Percentiles rank a stretch among this genome's conserved stretches.
Evolutionary conservation across 2,113 vertebrate species (phyloP).

Genomic region (Hyla sarda): DNA sequence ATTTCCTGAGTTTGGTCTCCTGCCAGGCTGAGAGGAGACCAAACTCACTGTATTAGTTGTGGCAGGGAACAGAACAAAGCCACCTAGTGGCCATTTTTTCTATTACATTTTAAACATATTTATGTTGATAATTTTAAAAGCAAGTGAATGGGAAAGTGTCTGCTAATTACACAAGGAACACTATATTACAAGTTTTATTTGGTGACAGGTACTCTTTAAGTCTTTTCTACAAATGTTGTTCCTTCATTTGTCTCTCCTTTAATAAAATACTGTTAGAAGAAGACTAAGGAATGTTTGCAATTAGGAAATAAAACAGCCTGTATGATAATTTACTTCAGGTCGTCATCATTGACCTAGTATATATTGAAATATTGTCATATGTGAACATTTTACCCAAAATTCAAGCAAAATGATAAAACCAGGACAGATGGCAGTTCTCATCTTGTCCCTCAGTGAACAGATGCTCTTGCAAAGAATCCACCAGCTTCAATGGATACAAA

Average conservation of each 20-base stretch:
- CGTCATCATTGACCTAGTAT: not conserved
- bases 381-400: constrained; percentile 41
- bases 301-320: not conserved
- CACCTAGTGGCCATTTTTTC: no score
- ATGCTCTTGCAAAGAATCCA: constrained; percentile 60
- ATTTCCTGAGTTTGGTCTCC: no score
- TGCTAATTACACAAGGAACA: no score
- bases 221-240: no score
- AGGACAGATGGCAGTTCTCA: constrained; percentile 66
- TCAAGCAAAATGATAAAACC: constrained; percentile 60
- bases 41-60: no score
- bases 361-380: constrained; percentile 57
- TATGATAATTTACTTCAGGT: not conserved
- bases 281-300: not conserved
- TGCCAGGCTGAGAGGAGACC: no score
- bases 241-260: not conserved
- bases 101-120: no score
- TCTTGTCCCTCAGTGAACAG: constrained; percentile 60
- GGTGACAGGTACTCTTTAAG: no score
- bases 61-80: no score
- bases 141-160: no score
- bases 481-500: constrained; percentile 40
- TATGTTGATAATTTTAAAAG: no score
- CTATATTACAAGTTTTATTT: no score
- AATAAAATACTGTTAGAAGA: not conserved